phyloP scores from a whole-genome alignment of 2,888 invertebrate genomes.

The Pachydiplax longipennis region DNA sequence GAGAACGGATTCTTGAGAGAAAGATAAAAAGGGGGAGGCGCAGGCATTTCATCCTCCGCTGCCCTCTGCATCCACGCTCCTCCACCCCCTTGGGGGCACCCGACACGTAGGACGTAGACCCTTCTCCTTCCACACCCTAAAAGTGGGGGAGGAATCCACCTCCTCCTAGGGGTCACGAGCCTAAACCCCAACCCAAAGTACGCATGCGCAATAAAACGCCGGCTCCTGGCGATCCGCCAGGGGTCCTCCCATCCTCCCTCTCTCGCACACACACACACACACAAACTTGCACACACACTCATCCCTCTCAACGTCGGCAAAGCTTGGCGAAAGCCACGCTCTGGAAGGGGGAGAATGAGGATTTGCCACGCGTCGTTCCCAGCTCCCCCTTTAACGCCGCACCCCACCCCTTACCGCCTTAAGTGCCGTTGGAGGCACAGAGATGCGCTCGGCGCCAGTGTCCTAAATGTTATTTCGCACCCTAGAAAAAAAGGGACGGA shows the following conservation, averaged over 20 bases:
- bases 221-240: conserved; percentile 38
- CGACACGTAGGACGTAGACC: background rate
- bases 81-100: background rate
- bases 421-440: background rate
- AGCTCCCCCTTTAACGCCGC: background rate
- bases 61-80: background rate
- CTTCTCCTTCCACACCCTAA: background rate
- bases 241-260: background rate
- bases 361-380: conserved; percentile 39
- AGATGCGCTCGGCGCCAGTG: background rate
- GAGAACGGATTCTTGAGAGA: background rate
- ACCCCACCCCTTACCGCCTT: background rate
- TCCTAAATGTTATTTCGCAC: conserved; percentile 1
- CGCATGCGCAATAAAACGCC: conserved; percentile 15
- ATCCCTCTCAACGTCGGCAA: background rate
- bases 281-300: background rate
- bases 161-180: conserved; percentile 38
- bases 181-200: background rate
- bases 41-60: background rate
- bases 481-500: background rate
- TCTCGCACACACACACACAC: background rate
- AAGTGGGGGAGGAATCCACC: background rate
- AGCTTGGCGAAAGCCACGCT: background rate
- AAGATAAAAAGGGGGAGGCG: background rate
- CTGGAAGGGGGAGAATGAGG: background rate